Conservation (phyloP, 2,888 invertebrate species). For the Coelinius sp. region DNA sequence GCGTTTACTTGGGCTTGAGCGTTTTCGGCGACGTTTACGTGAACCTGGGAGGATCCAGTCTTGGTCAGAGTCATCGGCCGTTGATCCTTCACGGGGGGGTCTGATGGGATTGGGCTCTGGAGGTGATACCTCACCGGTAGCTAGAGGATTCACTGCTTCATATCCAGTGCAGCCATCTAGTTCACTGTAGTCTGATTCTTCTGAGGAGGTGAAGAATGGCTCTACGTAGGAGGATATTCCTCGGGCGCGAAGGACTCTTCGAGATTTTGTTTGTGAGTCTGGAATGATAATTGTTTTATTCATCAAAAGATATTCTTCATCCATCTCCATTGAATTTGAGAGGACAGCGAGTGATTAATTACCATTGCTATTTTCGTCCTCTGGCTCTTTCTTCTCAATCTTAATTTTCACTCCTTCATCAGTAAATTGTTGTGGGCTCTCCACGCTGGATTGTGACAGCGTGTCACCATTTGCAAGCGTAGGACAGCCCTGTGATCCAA, state of each 20-base stretch:
- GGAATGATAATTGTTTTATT: conserved; percentile 8
- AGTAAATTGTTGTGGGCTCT: conserved; percentile 36
- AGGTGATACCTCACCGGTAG: conserved; percentile 52
- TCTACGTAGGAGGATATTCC: conserved; percentile 67
- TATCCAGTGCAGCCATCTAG: conserved; percentile 63
- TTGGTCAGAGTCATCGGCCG: conserved; percentile 65
- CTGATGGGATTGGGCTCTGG: too few species aligned
- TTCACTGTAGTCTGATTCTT: conserved; percentile 58
- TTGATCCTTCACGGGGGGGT: conserved; percentile 55
- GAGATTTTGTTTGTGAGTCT: conserved; percentile 50
- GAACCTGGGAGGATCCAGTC: conserved; percentile 67
- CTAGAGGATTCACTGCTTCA: conserved; percentile 58
- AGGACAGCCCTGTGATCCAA: conserved; percentile 65
- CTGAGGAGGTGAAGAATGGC: conserved; percentile 63
- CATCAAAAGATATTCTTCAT: too few species aligned
- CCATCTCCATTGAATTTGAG: too few species aligned
- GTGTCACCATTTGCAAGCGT: conserved; percentile 54
- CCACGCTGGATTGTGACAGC: conserved; percentile 58
- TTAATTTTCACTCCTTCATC: conserved; percentile 38
- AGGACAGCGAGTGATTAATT: too few species aligned
- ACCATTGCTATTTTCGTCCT: conserved; percentile 40
- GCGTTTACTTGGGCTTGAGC: conserved; percentile 60
- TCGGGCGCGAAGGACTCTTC: conserved; percentile 63
- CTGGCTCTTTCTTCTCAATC: conserved; percentile 41
- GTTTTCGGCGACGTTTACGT: conserved; percentile 66